These are phyloP conservation scores for Helobdella robusta DNA, from an alignment of 2,888 invertebrate species.

Conservation along the genomic window DNA sequence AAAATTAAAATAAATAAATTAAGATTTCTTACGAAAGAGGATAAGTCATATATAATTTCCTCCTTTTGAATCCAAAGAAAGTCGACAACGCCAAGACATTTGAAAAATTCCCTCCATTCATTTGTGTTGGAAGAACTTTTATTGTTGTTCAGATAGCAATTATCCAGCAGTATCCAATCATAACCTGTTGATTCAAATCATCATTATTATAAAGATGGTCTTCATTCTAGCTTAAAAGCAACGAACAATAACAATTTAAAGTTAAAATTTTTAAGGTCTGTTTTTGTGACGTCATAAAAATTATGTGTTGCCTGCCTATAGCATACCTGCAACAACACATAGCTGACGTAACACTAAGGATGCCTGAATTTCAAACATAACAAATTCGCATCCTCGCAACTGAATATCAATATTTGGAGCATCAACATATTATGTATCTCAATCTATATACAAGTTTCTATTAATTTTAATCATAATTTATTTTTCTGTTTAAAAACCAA, in stretches of 20 bases:
- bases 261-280: too few relatives aligned
- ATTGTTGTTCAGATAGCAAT: constrained; percentile 38
- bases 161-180: constrained; percentile 43
- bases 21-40: constrained; percentile 33
- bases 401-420: too few relatives aligned
- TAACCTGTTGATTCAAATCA: constrained; percentile 38
- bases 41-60: constrained; percentile 34
- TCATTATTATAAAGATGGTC: background rate
- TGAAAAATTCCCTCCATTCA: constrained; percentile 42
- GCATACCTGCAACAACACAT: background rate
- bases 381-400: too few relatives aligned
- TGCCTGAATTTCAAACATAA: too few relatives aligned
- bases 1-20: constrained; percentile 9
- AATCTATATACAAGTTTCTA: too few relatives aligned
- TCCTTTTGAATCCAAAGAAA: constrained; percentile 38
- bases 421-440: too few relatives aligned
- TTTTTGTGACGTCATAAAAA: too few relatives aligned
- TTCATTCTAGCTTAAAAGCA: too few relatives aligned
- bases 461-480: background rate
- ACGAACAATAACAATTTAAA: too few relatives aligned
- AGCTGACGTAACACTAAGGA: too few relatives aligned
- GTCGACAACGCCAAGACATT: constrained; percentile 41
- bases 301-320: too few relatives aligned
- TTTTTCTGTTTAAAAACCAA: background rate
- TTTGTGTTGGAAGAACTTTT: constrained; percentile 30